Conservation (phyloP, 2,113 vertebrate genomes). For the Bubo scandiacus region DNA sequence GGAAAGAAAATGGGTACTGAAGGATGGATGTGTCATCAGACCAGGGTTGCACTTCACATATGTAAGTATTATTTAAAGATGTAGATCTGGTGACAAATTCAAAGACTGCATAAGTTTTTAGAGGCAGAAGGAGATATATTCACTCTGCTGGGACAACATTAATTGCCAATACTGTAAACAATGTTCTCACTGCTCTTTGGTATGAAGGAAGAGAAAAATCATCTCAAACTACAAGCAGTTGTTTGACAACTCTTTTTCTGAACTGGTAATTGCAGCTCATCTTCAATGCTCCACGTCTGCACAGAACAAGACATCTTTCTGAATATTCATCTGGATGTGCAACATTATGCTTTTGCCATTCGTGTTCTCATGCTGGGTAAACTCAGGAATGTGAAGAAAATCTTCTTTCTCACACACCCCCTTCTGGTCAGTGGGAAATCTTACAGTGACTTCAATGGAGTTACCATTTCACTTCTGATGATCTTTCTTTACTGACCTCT, state of each 20-base stretch:
- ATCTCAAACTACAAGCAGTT: not conserved
- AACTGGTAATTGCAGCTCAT: not conserved
- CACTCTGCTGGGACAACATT: not conserved
- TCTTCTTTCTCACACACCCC: not conserved
- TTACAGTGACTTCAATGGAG: not conserved
- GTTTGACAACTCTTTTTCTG: not conserved
- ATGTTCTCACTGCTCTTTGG: not conserved
- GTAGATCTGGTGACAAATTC: not conserved
- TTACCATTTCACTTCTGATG: not conserved
- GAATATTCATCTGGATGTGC: not conserved
- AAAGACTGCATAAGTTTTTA: not conserved
- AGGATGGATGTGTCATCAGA: not conserved
- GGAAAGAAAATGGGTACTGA: not conserved
- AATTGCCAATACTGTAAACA: not conserved
- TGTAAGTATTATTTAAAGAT: not conserved
- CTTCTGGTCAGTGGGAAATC: not conserved
- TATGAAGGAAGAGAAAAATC: not conserved
- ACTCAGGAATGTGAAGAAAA: not conserved
- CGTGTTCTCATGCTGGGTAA: not conserved
- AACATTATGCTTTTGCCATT: not conserved
- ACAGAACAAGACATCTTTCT: not conserved
- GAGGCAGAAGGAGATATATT: not conserved
- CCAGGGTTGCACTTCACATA: not conserved
- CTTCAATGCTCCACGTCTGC: not conserved
- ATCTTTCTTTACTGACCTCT: not conserved